phyloP scores from a whole-genome alignment of 2,113 vertebrate species.

The Podilymbus podiceps region DNA sequence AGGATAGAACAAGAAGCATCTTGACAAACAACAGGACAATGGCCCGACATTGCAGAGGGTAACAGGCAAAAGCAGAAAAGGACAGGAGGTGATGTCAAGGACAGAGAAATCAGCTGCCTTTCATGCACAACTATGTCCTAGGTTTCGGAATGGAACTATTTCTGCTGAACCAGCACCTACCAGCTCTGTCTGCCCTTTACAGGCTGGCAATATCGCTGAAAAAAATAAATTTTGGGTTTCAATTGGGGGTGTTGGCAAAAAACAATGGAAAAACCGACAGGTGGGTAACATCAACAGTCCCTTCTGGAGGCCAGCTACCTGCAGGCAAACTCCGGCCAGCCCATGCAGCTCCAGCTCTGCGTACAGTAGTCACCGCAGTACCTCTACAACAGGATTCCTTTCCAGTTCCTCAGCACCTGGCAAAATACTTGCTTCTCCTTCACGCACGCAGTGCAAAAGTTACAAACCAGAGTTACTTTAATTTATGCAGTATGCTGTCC shows the following conservation, averaged over 20 bases:
- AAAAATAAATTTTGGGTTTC: background rate
- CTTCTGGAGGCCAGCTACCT: background rate
- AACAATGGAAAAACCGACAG: background rate
- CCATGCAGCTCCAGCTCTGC: background rate
- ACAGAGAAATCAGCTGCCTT: background rate
- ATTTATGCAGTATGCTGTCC: background rate
- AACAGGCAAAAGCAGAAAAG: background rate
- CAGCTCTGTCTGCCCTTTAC: background rate
- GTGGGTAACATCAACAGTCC: rapidly evolving
- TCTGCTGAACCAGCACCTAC: background rate
- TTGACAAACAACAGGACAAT: background rate
- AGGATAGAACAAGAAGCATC: background rate
- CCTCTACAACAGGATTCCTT: background rate
- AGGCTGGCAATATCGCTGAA: background rate
- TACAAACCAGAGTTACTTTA: background rate
- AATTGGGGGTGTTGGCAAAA: background rate
- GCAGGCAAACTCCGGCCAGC: background rate
- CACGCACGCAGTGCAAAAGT: background rate
- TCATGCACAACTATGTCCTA: background rate
- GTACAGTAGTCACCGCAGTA: background rate
- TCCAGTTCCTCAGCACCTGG: background rate
- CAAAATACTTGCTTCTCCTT: background rate
- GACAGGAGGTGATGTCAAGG: background rate
- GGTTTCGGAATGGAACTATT: background rate
- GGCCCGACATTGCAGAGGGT: background rate